Evolutionary conservation across 2,113 vertebrate species (phyloP).

Genomic region (Sander vitreus): DNA sequence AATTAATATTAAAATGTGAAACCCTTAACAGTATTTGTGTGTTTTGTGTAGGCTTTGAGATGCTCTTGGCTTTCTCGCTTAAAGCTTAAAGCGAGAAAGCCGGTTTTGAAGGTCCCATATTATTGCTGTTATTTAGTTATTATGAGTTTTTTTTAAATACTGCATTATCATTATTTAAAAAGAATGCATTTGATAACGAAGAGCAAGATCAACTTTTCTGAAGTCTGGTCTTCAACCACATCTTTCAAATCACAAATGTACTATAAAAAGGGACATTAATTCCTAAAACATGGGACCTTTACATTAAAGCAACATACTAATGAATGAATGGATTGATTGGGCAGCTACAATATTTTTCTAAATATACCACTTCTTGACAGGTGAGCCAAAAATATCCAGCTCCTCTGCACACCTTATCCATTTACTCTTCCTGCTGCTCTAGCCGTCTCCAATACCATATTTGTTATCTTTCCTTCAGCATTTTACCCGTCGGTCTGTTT

Average conservation of each 20-base stretch:
- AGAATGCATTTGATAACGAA: background rate
- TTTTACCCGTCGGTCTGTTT: conserved; percentile 29
- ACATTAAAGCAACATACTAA: background rate
- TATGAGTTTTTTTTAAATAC: background rate
- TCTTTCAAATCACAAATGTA: background rate
- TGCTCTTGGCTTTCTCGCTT: background rate
- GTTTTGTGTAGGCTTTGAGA: conserved; percentile 11
- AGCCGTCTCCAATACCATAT: background rate
- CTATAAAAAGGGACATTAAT: background rate
- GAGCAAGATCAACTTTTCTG: background rate
- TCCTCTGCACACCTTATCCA: background rate
- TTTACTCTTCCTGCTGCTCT: background rate
- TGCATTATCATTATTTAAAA: background rate
- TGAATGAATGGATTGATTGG: background rate
- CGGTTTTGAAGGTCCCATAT: background rate
- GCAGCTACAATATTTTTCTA: background rate
- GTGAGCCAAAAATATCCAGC: background rate
- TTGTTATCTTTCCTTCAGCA: conserved; percentile 14
- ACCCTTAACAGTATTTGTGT: background rate
- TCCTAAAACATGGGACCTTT: background rate
- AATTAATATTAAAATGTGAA: conserved; percentile 11
- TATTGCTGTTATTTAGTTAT: background rate
- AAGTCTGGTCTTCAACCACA: too few relatives aligned
- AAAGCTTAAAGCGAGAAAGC: background rate
- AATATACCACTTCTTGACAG: background rate